Percentiles rank a stretch among this genome's conserved stretches.
These are phyloP conservation scores for Pyrocoelia pectoralis DNA, from an alignment of 2,888 invertebrate genomes.

Conservation along the genomic window DNA sequence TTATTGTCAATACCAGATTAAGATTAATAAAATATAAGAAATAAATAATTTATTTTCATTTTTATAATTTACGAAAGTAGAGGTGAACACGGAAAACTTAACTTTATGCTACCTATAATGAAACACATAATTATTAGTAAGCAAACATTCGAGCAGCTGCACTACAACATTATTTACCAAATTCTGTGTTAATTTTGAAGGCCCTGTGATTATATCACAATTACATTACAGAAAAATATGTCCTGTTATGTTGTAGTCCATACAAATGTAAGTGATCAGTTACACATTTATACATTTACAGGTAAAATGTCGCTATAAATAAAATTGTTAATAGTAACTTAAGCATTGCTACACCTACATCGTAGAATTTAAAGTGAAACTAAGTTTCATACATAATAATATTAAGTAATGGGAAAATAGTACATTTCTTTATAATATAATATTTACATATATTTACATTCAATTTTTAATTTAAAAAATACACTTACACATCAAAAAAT, in stretches of 20 bases:
- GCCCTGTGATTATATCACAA: background rate
- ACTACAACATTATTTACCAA: background rate
- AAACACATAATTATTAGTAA: background rate
- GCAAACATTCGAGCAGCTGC: no score
- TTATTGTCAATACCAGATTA: constrained; percentile 64
- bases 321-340: no score
- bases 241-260: background rate
- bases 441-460: constrained; percentile 31
- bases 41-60: constrained; percentile 42
- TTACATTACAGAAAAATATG: background rate
- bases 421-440: constrained; percentile 13
- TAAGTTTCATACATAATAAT: constrained; percentile 25
- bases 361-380: constrained; percentile 23
- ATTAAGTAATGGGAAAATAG: constrained; percentile 30
- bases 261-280: background rate
- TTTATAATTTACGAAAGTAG: constrained; percentile 1
- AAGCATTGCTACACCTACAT: background rate
- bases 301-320: no score
- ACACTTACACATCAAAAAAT: constrained; percentile 1
- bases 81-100: background rate
- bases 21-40: constrained; percentile 67
- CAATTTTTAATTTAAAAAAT: constrained; percentile 6
- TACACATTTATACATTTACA: background rate
- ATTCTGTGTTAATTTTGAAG: background rate
- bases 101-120: constrained; percentile 1